Conservation (phyloP, 2,113 vertebrate genomes). For the Speoplatyrhinus poulsoni region DNA sequence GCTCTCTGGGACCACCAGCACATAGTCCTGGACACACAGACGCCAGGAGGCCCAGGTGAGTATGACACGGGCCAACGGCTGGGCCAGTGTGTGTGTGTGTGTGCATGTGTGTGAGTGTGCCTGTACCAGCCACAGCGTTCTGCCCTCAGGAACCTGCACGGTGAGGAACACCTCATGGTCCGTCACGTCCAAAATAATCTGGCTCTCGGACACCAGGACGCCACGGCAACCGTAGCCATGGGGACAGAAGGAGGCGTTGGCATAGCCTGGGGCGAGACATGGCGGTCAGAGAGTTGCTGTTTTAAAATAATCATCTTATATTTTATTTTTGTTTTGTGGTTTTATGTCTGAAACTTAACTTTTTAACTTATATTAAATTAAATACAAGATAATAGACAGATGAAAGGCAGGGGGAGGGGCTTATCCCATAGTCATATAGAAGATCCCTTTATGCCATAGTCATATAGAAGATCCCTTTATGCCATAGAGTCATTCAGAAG, state of each 20-base stretch:
- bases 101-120: background rate
- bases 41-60: background rate
- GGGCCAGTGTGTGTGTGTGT: too few relatives aligned
- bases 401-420: too few relatives aligned
- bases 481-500: too few relatives aligned
- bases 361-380: too few relatives aligned
- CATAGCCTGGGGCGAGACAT: constrained; percentile 74
- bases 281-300: too few relatives aligned
- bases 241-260: constrained; percentile 89
- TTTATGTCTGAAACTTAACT: background rate
- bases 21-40: constrained; percentile 81
- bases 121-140: constrained; percentile 90
- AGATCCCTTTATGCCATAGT: too few relatives aligned
- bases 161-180: constrained; percentile 86
- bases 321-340: background rate
- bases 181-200: constrained; percentile 86
- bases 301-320: too few relatives aligned
- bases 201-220: constrained; percentile 86
- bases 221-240: constrained; percentile 90
- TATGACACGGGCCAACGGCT: too few relatives aligned
- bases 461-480: too few relatives aligned
- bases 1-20: constrained; percentile 87
- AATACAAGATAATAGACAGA: too few relatives aligned
- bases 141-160: constrained; percentile 84
- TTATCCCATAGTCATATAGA: too few relatives aligned